These are phyloP conservation scores for Tridacna crocea DNA, from an alignment of 2,888 invertebrate genomes.

Conservation along the genomic window DNA sequence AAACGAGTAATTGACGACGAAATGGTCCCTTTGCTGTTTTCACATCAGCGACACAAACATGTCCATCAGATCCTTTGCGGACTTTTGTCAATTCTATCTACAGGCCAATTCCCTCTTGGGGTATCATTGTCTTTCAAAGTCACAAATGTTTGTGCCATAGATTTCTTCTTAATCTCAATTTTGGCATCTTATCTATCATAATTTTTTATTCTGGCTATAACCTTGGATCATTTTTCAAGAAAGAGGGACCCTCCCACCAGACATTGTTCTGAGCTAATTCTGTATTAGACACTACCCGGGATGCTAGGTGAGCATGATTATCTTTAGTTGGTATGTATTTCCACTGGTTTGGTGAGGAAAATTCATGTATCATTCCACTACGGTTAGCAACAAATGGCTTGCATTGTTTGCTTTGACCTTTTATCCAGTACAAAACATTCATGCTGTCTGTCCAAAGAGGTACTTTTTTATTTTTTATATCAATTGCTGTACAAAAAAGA, in stretches of 20 bases:
- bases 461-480: background rate
- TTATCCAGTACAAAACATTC: background rate
- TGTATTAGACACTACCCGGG: background rate
- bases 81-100: no score
- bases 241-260: no score
- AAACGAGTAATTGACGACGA: no score
- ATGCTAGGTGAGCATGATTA: background rate
- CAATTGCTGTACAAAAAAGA: background rate
- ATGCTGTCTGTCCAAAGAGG: background rate
- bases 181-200: background rate
- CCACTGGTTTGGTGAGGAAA: background rate
- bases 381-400: background rate
- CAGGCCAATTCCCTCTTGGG: no score
- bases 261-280: background rate
- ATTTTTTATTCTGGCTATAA: background rate
- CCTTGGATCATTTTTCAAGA: background rate
- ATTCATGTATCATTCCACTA: background rate
- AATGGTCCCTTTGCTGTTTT: no score
- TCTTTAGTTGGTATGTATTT: background rate
- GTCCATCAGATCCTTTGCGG: no score
- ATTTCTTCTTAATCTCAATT: background rate
- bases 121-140: background rate
- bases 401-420: background rate
- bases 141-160: background rate
- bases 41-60: no score